Percentiles rank a stretch among this genome's conserved stretches.
Evolutionary conservation across 2,113 vertebrate species (phyloP).

Genomic region (Pelecanus crispus): DNA sequence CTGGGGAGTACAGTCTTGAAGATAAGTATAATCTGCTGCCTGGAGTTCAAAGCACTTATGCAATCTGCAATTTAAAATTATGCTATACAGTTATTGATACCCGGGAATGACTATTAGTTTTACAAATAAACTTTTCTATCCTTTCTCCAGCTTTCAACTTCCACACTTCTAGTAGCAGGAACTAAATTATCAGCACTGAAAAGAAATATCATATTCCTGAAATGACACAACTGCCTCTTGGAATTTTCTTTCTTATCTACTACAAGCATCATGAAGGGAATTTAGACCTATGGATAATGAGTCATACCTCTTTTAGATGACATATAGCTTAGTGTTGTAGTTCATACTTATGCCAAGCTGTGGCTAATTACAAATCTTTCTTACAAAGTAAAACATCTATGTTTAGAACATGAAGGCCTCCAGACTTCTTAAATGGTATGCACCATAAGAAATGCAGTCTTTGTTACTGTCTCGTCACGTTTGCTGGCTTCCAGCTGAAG

Average conservation of each 20-base stretch:
- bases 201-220: neutral
- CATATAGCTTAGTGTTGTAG: fast-evolving
- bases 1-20: neutral
- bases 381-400: neutral
- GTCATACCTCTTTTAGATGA: neutral
- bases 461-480: neutral
- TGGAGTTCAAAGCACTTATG: neutral
- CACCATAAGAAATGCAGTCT: neutral
- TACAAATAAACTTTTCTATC: neutral
- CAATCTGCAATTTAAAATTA: neutral
- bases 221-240: neutral
- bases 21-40: neutral
- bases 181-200: neutral
- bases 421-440: neutral
- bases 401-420: neutral
- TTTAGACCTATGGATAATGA: neutral
- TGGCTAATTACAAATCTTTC: neutral
- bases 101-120: neutral
- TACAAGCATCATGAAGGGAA: neutral
- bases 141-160: neutral
- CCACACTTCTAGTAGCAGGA: neutral
- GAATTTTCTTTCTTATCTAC: neutral
- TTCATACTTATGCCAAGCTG: neutral
- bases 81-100: neutral
- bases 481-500: neutral